A percentile compares a stretch with the other conserved stretches of the same genome.
These are phyloP conservation scores for Heloderma charlesbogerti DNA, from an alignment of 2,113 vertebrate species.

Conservation along the genomic window DNA sequence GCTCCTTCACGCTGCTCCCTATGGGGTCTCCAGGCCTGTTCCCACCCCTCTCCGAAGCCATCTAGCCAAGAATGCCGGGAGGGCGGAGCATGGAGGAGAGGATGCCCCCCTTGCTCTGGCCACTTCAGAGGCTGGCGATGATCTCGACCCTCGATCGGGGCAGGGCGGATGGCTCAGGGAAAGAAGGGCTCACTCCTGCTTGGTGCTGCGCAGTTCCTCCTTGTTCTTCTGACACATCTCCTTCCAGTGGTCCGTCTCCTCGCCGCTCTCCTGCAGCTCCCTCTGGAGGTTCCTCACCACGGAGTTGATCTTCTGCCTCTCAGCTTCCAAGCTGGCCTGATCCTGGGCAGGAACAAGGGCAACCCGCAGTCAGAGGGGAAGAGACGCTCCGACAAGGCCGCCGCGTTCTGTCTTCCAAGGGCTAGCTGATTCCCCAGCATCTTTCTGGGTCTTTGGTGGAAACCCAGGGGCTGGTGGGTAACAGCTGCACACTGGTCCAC, in stretches of 20 bases:
- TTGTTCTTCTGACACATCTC: conserved; percentile 91
- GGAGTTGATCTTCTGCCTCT: conserved; percentile 85
- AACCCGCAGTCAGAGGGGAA: not conserved
- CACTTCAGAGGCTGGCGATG: too few species aligned
- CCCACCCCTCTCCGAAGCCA: too few species aligned
- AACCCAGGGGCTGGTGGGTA: not conserved
- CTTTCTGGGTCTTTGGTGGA: not conserved
- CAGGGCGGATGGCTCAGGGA: not conserved
- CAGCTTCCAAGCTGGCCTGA: conserved; percentile 85
- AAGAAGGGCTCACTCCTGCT: conserved; percentile 86
- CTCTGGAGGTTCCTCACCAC: conserved; percentile 86
- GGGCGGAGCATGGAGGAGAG: too few species aligned
- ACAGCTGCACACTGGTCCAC: not conserved
- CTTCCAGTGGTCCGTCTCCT: conserved; percentile 92
- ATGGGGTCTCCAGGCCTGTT: too few species aligned
- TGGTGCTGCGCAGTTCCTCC: conserved; percentile 86
- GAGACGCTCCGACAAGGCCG: too few species aligned
- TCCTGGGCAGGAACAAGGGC: conserved; percentile 72
- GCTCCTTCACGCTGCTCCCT: too few species aligned
- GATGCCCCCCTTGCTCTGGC: too few species aligned
- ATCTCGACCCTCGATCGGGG: too few species aligned
- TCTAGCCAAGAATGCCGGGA: too few species aligned
- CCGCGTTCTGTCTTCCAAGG: not conserved
- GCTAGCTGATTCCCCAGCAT: not conserved
- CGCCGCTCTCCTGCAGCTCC: conserved; percentile 90